Percentiles rank a stretch among this genome's conserved stretches.
Evolutionary conservation across 2,113 vertebrate species (phyloP).

Genomic region (Trinectes maculatus): DNA sequence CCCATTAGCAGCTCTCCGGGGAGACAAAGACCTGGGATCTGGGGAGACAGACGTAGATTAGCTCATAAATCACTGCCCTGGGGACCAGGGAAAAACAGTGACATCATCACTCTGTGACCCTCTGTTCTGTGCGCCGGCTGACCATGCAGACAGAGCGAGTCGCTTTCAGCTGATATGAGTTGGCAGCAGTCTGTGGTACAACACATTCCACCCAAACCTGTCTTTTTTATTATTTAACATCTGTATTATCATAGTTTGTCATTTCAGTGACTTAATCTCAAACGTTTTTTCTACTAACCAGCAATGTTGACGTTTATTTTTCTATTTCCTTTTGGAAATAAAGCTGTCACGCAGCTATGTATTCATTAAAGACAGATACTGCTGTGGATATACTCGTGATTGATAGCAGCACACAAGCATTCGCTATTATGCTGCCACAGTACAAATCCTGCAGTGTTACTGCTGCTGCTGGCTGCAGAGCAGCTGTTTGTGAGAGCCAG

Average conservation of each 20-base stretch:
- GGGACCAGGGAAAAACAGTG: slow-evolving; percentile 77
- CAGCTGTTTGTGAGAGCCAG: slow-evolving; percentile 76
- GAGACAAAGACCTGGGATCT: slow-evolving; percentile 78
- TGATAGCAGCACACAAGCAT: slow-evolving; percentile 20
- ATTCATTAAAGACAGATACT: slow-evolving; percentile 15
- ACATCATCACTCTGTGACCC: slow-evolving; percentile 80
- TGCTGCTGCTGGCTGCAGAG: slow-evolving; percentile 61
- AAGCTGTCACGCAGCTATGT: neutral
- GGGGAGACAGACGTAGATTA: slow-evolving; percentile 88
- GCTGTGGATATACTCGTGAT: slow-evolving; percentile 16
- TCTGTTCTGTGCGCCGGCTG: slow-evolving; percentile 67
- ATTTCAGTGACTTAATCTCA: slow-evolving; percentile 48
- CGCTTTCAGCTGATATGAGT: slow-evolving; percentile 68
- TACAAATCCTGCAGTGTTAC: slow-evolving; percentile 59
- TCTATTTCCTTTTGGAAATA: neutral
- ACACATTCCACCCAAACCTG: slow-evolving; percentile 59
- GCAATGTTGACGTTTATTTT: slow-evolving; percentile 26
- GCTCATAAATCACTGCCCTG: slow-evolving; percentile 90
- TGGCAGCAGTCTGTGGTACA: slow-evolving; percentile 65
- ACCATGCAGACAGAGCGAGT: slow-evolving; percentile 61
- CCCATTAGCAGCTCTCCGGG: slow-evolving; percentile 86
- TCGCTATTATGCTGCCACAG: slow-evolving; percentile 31
- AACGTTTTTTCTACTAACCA: slow-evolving; percentile 18
- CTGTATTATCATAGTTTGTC: slow-evolving; percentile 40
- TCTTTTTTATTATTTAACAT: slow-evolving; percentile 49